A percentile compares a stretch with the other conserved stretches of the same genome.
These are phyloP conservation scores for Papilio dardanus DNA, from an alignment of 1,140 invertebrate genomes.

Conservation along the genomic window DNA sequence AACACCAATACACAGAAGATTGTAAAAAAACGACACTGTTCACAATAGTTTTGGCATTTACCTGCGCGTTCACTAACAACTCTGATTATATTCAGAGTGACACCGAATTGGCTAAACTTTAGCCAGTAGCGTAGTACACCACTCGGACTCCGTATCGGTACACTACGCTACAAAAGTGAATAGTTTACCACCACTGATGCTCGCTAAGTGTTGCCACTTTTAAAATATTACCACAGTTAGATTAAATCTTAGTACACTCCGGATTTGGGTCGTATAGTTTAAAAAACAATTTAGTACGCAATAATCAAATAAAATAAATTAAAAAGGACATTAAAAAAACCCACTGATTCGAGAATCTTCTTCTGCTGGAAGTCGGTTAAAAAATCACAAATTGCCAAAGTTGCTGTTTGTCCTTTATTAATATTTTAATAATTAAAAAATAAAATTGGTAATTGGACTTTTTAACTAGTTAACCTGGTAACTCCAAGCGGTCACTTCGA, in stretches of 20 bases:
- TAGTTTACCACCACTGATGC: slow-evolving; percentile 57
- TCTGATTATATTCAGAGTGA: slow-evolving; percentile 55
- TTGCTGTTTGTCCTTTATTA: background rate
- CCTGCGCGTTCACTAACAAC: slow-evolving; percentile 48
- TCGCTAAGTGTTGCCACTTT: slow-evolving; percentile 31
- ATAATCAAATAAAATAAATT: too few species aligned
- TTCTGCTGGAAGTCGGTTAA: too few species aligned
- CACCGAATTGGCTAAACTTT: slow-evolving; percentile 63
- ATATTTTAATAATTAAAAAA: background rate
- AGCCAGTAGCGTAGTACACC: background rate
- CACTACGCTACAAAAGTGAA: slow-evolving; percentile 59
- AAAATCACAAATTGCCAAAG: too few species aligned
- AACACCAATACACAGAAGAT: slow-evolving; percentile 8
- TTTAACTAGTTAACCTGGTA: slow-evolving; percentile 6
- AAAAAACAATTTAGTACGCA: background rate
- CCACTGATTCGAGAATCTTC: too few species aligned
- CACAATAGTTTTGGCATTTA: slow-evolving; percentile 47
- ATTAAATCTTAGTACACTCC: background rate
- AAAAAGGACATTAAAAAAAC: too few species aligned
- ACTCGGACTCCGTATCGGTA: slow-evolving; percentile 22
- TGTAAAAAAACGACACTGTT: slow-evolving; percentile 35
- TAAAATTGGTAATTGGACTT: background rate
- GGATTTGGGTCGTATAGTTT: background rate
- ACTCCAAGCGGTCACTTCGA: slow-evolving; percentile 6
- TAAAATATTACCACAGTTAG: background rate